Percentiles rank a stretch among this genome's conserved stretches.
Evolutionary conservation across 1,140 invertebrate species (phyloP).

Genomic region (Tribolium castaneum): DNA sequence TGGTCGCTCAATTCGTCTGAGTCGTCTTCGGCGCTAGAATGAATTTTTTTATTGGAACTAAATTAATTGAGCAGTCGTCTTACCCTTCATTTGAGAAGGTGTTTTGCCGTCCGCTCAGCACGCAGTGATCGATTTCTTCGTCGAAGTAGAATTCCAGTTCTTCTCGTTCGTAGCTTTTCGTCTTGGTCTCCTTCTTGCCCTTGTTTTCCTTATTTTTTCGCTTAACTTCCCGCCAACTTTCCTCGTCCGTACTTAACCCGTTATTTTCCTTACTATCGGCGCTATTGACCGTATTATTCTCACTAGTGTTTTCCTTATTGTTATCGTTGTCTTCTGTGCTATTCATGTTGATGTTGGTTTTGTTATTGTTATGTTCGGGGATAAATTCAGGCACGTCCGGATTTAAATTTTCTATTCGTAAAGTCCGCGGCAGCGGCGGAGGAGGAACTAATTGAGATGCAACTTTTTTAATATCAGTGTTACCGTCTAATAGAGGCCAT

Average conservation of each 20-base stretch:
- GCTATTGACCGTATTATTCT: background rate
- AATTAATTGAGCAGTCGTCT: constrained; percentile 53
- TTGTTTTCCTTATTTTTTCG: constrained; percentile 63
- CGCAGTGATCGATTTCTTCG: constrained; percentile 86
- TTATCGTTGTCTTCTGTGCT: constrained; percentile 30
- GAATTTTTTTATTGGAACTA: constrained; percentile 43
- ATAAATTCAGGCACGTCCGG: constrained; percentile 89
- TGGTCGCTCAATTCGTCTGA: constrained; percentile 92
- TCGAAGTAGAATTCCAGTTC: constrained; percentile 98
- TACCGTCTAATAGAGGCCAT: constrained; percentile 84
- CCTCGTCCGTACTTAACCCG: constrained; percentile 43
- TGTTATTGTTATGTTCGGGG: constrained; percentile 63
- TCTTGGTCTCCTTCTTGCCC: constrained; percentile 62
- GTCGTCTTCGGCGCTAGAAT: constrained; percentile 71
- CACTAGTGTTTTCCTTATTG: constrained; percentile 34
- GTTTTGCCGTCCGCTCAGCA: constrained; percentile 80
- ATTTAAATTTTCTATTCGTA: constrained; percentile 70
- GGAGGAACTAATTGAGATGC: constrained; percentile 73
- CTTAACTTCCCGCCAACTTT: constrained; percentile 60
- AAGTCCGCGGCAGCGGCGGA: constrained; percentile 72
- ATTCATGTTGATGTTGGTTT: constrained; percentile 23
- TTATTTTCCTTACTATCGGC: constrained; percentile 44
- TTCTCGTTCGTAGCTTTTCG: constrained; percentile 71
- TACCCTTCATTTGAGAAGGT: constrained; percentile 80
- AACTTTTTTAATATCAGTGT: constrained; percentile 65